Percentiles rank a stretch among this genome's conserved stretches.
phyloP scores from a whole-genome alignment of 2,797 vertebrate genomes.

The Diceros bicornis region DNA sequence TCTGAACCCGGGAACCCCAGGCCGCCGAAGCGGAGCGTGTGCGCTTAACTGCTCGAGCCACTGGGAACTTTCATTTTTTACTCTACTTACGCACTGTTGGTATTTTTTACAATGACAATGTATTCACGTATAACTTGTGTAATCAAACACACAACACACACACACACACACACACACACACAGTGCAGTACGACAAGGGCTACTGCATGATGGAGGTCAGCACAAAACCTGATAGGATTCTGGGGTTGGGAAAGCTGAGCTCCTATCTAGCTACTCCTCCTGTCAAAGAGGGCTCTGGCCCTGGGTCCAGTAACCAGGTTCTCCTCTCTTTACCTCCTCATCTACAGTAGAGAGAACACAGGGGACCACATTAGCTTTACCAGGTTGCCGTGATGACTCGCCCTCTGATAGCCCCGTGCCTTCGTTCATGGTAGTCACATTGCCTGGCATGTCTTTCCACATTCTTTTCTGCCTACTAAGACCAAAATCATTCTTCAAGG shows the following conservation, averaged over 20 bases:
- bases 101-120: not conserved
- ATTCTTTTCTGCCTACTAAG: not conserved
- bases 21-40: no score
- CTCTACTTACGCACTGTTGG: not conserved
- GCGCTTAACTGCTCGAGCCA: no score
- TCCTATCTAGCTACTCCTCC: not conserved
- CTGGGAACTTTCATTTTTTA: conserved; percentile 1
- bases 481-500: not conserved
- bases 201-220: not conserved
- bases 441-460: not conserved
- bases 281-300: not conserved
- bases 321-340: not conserved
- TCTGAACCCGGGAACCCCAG: no score
- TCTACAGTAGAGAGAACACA: not conserved
- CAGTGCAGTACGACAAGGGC: not conserved
- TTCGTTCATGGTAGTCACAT: not conserved
- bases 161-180: not conserved
- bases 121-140: not conserved
- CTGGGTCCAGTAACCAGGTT: not conserved
- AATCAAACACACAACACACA: not conserved
- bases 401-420: not conserved
- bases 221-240: not conserved
- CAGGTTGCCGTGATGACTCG: not conserved
- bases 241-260: not conserved
- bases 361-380: not conserved